A percentile compares a stretch with the other conserved stretches of the same genome.
These are phyloP conservation scores for Drosophila lacteicornis DNA, from an alignment of 1,140 invertebrate species.

Conservation along the genomic window DNA sequence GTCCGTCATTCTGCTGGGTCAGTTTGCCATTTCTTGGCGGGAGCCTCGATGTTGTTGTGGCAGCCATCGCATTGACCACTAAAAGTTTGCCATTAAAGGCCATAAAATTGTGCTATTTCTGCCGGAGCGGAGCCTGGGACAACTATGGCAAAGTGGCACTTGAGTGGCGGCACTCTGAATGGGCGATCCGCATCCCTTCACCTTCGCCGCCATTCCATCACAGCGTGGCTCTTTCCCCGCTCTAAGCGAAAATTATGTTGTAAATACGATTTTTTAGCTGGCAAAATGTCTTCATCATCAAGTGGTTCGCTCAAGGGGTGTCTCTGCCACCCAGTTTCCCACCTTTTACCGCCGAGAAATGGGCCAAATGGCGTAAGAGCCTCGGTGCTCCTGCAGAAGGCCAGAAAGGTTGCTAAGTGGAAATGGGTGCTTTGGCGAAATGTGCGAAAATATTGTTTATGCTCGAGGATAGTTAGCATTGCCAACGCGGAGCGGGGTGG, in stretches of 20 bases:
- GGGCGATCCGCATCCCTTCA: constrained; percentile 29
- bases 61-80: constrained; percentile 70
- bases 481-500: too few species aligned
- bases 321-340: not conserved
- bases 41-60: constrained; percentile 35
- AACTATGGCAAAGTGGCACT: constrained; percentile 60
- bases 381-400: constrained; percentile 5
- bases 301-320: constrained; percentile 38
- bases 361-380: constrained; percentile 50
- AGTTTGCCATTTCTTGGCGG: constrained; percentile 49
- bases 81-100: constrained; percentile 69
- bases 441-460: constrained; percentile 64
- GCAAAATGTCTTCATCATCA: constrained; percentile 75
- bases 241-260: constrained; percentile 73
- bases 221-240: not conserved
- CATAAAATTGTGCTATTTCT: constrained; percentile 61
- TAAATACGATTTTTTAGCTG: constrained; percentile 73
- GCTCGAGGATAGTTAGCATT: not conserved
- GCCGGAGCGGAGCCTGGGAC: constrained; percentile 11
- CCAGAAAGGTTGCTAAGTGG: constrained; percentile 71
- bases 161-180: constrained; percentile 69
- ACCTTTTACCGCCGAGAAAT: constrained; percentile 4
- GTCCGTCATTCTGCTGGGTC: constrained; percentile 29
- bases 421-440: constrained; percentile 62
- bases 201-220: constrained; percentile 4